These are phyloP conservation scores for Sprattus sprattus DNA, from an alignment of 2,113 vertebrate species.

Conservation along the genomic window DNA sequence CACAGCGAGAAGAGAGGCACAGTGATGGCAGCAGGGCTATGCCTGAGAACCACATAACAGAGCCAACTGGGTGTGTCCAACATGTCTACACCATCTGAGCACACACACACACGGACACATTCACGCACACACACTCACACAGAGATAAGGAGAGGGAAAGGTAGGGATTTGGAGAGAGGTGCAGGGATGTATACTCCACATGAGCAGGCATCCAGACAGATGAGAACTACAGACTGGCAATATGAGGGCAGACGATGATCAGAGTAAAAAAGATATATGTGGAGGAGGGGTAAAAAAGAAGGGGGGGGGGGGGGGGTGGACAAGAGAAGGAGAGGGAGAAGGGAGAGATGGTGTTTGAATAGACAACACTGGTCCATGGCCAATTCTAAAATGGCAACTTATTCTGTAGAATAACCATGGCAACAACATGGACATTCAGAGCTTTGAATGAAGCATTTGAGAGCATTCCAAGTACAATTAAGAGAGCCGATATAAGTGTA, in stretches of 20 bases:
- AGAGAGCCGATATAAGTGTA: neutral
- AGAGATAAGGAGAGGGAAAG: neutral
- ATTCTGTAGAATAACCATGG: slow-evolving; percentile 46
- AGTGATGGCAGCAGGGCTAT: neutral
- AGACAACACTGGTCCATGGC: neutral
- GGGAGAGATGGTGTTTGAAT: neutral
- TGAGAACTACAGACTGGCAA: neutral
- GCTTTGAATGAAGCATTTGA: slow-evolving; percentile 34
- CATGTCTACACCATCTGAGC: neutral
- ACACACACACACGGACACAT: neutral
- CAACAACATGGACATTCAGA: slow-evolving; percentile 41
- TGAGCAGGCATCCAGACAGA: neutral
- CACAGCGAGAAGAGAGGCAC: neutral
- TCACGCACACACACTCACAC: neutral
- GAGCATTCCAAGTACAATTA: neutral
- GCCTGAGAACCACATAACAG: neutral
- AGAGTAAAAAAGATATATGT: too few species aligned
- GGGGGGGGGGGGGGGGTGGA: too few species aligned
- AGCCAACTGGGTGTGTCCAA: neutral
- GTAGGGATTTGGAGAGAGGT: neutral
- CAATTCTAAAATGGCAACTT: slow-evolving; percentile 35
- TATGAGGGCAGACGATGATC: neutral
- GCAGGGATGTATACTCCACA: neutral
- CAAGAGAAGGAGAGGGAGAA: neutral
- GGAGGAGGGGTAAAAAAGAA: neutral